Conservation (phyloP, 1,140 invertebrate species). For the Leptopilina clavipes region DNA sequence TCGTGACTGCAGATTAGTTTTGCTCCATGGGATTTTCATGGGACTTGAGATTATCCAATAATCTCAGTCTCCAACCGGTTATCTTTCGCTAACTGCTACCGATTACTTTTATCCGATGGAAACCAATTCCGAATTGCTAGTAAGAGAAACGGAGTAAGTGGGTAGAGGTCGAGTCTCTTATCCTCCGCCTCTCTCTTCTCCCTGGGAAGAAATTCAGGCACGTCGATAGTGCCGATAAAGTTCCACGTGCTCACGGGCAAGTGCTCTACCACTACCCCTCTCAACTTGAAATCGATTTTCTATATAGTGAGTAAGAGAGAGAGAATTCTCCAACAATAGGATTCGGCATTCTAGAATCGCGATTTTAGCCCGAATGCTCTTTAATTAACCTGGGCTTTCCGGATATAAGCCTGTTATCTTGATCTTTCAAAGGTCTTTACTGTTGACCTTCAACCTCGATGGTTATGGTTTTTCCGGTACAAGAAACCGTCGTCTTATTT, state of each 20-base stretch:
- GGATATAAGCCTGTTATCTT: slow-evolving; percentile 58
- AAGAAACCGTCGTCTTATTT: slow-evolving; percentile 11
- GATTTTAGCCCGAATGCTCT: slow-evolving; percentile 58
- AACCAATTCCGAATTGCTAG: slow-evolving; percentile 23
- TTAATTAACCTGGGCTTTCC: slow-evolving; percentile 61
- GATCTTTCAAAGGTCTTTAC: slow-evolving; percentile 47
- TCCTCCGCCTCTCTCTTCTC: neutral
- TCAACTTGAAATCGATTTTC: slow-evolving; percentile 44
- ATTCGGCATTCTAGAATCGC: slow-evolving; percentile 43
- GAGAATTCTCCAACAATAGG: slow-evolving; percentile 12
- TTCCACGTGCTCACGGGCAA: neutral
- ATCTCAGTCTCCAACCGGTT: slow-evolving; percentile 3
- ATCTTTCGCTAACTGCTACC: slow-evolving; percentile 29
- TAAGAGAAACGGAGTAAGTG: slow-evolving; percentile 22
- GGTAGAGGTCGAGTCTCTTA: slow-evolving; percentile 20
- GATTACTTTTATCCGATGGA: slow-evolving; percentile 28
- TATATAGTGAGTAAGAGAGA: neutral
- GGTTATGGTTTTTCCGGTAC: slow-evolving; percentile 1
- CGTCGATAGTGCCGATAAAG: slow-evolving; percentile 31
- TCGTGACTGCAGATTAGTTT: slow-evolving; percentile 23
- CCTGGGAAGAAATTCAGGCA: slow-evolving; percentile 16
- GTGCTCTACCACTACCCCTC: neutral
- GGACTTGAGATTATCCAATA: slow-evolving; percentile 24
- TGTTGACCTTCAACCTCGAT: neutral
- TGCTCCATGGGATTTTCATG: slow-evolving; percentile 12